Percentiles rank a stretch among this genome's conserved stretches.
Conservation (phyloP, 2,113 vertebrate genomes). For the Lamprotornis superbus region DNA sequence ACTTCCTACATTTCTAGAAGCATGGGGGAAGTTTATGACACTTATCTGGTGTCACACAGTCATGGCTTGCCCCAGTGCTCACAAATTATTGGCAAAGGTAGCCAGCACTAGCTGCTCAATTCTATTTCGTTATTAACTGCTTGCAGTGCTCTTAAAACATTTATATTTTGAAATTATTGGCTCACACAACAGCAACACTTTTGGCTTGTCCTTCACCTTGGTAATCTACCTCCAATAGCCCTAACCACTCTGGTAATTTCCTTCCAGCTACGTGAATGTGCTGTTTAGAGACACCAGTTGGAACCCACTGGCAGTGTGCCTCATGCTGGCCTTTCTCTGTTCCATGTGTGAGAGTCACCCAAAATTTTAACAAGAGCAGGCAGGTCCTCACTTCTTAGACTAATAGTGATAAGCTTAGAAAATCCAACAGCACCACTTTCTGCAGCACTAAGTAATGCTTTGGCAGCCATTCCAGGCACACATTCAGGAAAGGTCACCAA, state of each 20-base stretch:
- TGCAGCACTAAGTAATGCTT: background rate
- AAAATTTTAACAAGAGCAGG: background rate
- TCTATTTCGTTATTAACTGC: background rate
- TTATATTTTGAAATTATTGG: background rate
- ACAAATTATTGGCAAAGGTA: background rate
- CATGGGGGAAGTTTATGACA: conserved; percentile 10
- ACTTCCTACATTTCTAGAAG: conserved; percentile 17
- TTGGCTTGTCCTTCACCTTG: background rate
- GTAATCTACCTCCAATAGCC: background rate
- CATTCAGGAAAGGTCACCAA: background rate
- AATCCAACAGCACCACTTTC: background rate
- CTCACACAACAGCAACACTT: background rate
- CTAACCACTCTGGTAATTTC: background rate
- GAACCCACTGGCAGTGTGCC: background rate
- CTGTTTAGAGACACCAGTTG: fast-evolving
- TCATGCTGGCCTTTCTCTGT: background rate
- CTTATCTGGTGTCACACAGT: background rate
- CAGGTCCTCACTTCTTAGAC: background rate
- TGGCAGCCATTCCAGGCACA: background rate
- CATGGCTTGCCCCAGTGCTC: background rate
- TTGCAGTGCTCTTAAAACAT: background rate
- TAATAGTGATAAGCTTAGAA: background rate
- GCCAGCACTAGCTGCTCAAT: background rate
- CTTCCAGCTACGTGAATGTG: background rate
- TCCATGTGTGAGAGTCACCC: background rate